A percentile compares a stretch with the other conserved stretches of the same genome.
These are phyloP conservation scores for Acridotheres tristis DNA, from an alignment of 2,797 vertebrate genomes.

Conservation along the genomic window DNA sequence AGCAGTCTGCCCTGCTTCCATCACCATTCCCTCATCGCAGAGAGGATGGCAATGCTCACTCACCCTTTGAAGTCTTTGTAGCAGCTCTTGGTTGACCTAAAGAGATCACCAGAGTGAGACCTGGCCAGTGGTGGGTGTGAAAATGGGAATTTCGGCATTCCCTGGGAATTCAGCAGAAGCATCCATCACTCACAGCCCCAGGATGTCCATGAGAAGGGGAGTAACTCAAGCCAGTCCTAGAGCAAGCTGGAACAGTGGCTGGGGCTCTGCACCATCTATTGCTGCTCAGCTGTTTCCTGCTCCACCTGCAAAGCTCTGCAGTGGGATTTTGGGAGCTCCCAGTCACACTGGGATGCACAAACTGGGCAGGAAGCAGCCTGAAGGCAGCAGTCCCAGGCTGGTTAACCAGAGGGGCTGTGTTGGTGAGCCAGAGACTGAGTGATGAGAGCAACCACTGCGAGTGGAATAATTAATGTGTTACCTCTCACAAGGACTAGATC, in stretches of 20 bases:
- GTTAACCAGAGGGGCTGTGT: background rate
- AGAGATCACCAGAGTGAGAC: background rate
- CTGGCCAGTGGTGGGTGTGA: background rate
- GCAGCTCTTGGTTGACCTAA: background rate
- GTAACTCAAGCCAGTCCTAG: background rate
- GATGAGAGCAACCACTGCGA: slow-evolving; percentile 4
- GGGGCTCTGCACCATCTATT: background rate
- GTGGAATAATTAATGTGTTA: slow-evolving; percentile 57
- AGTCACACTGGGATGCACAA: background rate
- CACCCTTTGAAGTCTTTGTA: background rate
- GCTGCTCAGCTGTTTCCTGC: background rate
- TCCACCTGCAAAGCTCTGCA: background rate
- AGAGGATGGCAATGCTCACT: background rate
- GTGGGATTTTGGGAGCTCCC: background rate
- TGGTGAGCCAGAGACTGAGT: slow-evolving; percentile 30
- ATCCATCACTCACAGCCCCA: background rate
- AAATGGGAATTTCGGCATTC: background rate
- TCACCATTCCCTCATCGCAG: background rate
- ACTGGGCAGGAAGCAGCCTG: background rate
- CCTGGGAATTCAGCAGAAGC: background rate
- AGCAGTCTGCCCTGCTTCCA: background rate
- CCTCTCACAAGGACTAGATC: slow-evolving; percentile 35
- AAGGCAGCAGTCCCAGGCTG: background rate
- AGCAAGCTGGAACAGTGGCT: background rate
- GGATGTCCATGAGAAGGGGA: background rate